Base-by-base conservation (phyloP, 2,113 vertebrate species). In the Microcebus lehilahytsara region DNA sequence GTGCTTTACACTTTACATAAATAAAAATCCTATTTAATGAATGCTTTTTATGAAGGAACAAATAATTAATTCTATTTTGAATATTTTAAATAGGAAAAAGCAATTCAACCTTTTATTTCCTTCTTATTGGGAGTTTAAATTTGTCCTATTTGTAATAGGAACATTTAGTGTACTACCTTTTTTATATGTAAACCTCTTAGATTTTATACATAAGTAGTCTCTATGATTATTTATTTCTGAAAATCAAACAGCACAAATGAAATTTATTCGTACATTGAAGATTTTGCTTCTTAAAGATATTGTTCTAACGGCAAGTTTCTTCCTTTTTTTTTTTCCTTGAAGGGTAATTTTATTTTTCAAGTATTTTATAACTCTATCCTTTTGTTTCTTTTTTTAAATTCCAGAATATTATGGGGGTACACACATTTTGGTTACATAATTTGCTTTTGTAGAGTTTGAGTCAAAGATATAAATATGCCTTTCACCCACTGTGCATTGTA, bases 101-200 rank as follows among this genome's bases (percentile, higher is more conserved):
- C 4, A 79, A 32, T 2, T 30, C 3, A 69, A 0, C 0, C 5
- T 92, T 37, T 66, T 8, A 13, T 1, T 74, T 58, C 8, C 10
- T 79, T 37, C 75, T 10, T 4, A 79, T 42, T 69, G 53, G 5
- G 0, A 10, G 5, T 22, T 87, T 90, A 62, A 72, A 84, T 81
- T 49, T 91, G 46, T 71, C 14, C 9, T 51, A 49, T 9, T 78
- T 37, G 4, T 53, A 83, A 79, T 66, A 84, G 1, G 32, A 62
- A n/a, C 23, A 79, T 53, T 77, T 83, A 25, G 4, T 56, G 72
- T 78, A 37, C n/a, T 49, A 56, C 6, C 2, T 25, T 56, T 56
- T 91, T n/a, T 2, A 69, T 66, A 8, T 78, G n/a, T 74, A 42
- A 91, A 49, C 78, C 3, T 30, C 30, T 56, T 62, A 27, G 17